phyloP scores from a whole-genome alignment of 2,797 vertebrate genomes.

The Acanthis flammea region DNA sequence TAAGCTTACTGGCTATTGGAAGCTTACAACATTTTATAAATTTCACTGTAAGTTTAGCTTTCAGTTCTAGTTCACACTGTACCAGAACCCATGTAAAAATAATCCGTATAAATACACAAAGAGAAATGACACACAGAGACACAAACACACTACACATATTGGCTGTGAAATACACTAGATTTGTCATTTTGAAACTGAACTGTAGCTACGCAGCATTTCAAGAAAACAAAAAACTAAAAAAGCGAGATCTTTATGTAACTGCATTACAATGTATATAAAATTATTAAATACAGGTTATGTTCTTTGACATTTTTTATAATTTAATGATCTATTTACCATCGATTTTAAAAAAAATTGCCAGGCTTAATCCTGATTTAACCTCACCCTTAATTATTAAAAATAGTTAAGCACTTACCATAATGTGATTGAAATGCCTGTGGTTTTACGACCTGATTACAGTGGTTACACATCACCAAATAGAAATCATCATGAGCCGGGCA shows the following conservation, averaged over 20 bases:
- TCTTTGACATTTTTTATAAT: constrained; percentile 45
- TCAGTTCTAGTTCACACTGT: neutral
- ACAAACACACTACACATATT: neutral
- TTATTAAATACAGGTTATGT: constrained; percentile 21
- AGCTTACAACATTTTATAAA: neutral
- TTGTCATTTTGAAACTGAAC: neutral
- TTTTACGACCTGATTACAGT: constrained; percentile 98
- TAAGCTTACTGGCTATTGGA: neutral
- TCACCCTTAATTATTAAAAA: constrained; percentile 73
- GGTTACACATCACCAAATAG: constrained; percentile 99
- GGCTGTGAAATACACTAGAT: neutral
- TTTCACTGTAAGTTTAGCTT: neutral
- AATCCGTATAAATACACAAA: neutral
- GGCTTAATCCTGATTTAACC: constrained; percentile 71
- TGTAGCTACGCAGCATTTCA: neutral
- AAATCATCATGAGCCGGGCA: constrained; percentile 98
- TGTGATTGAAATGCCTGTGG: constrained; percentile 99
- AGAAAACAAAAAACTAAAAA: constrained; percentile 1
- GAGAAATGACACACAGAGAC: neutral
- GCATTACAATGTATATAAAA: neutral
- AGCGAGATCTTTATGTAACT: neutral
- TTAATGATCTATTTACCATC: constrained; percentile 37
- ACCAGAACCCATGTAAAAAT: neutral
- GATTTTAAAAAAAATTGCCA: constrained; percentile 30
- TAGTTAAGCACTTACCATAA: constrained; percentile 90